Evolutionary conservation across 2,888 invertebrate genomes (phyloP), one percentile per base, ranked within the genome.

Genomic region (Ditylenchus weischeri): DNA sequence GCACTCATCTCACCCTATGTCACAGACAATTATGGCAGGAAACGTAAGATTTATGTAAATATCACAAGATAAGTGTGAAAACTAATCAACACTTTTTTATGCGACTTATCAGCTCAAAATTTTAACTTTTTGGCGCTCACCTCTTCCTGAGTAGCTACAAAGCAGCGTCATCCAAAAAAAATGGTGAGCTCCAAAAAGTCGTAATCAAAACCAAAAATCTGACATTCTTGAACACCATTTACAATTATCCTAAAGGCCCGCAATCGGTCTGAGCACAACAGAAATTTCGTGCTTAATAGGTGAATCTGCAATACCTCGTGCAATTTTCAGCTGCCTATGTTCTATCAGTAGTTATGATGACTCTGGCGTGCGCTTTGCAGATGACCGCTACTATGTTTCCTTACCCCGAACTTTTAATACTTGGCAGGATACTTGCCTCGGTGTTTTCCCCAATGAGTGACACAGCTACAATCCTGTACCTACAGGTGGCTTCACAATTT

Each of bases 371-470:
- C 58, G 75, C 71, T 10, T 64, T 80, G 51, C 80, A 80, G 62
- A 74, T 73, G 68, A 50, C 72, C n/a, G 74, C 79, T 35, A 75
- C 78, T 35, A 67, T 77, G 38, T 75, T 76, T 21, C 73, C 75
- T n/a, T 80, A 78, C 49, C 78, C 78, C 10, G 79, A 79, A 62
- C n/a, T 76, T 49, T 63, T 80, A 49, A 72, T 80, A 54, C 43
- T 70, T 29, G 79, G 79, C 19, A 69, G 80, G 36, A 60, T 80
- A 8, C 67, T 80, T 47, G 77, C 79, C 10, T 76, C 80, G 36
- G 71, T 77, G 49, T 80, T 80, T 69, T 80, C 80, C 11, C 80
- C 80, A 11, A 72, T 80, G 64, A 76, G 76, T 59, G 80, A 80
- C 68, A 79, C 80, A 7, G 80, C 75, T 1, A 66, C 78, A 19